Conservation (phyloP, 2,888 invertebrate species). For the Drosophila birchii region DNA sequence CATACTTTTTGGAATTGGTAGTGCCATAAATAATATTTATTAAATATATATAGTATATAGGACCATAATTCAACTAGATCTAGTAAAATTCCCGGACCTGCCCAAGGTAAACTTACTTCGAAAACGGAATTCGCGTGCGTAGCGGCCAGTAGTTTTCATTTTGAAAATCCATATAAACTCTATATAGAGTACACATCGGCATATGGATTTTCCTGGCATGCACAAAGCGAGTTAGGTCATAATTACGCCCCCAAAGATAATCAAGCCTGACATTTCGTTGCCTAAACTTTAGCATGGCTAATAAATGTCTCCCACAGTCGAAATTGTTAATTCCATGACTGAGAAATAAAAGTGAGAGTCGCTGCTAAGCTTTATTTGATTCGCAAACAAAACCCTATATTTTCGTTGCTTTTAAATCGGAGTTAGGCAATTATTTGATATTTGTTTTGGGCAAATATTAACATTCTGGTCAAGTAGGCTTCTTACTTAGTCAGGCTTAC, state of each 20-base stretch:
- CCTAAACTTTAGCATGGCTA: constrained; percentile 50
- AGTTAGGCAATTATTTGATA: constrained; percentile 15
- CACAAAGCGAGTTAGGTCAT: constrained; percentile 61
- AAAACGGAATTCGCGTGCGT: constrained; percentile 34
- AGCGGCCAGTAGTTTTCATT: constrained; percentile 10
- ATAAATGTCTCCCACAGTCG: constrained; percentile 13
- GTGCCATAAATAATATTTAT: constrained; percentile 13
- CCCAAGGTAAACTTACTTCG: not conserved
- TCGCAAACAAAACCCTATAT: constrained; percentile 34
- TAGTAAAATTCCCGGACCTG: constrained; percentile 1
- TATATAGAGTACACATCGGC: constrained; percentile 8
- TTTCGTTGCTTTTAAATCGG: constrained; percentile 11
- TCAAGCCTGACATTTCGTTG: constrained; percentile 69
- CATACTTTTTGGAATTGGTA: constrained; percentile 3
- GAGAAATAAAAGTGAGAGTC: constrained; percentile 50
- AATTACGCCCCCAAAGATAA: constrained; percentile 63
- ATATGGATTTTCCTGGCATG: constrained; percentile 62
- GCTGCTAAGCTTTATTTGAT: constrained; percentile 38
- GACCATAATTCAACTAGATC: constrained; percentile 7
- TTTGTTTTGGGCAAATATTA: constrained; percentile 15
- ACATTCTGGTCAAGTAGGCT: constrained; percentile 10
- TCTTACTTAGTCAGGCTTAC: not conserved
- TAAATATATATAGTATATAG: constrained; percentile 2
- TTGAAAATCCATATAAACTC: constrained; percentile 39
- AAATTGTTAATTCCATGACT: not conserved